phyloP scores from a whole-genome alignment of 2,113 vertebrate genomes.

The Paradoxurus hermaphroditus region DNA sequence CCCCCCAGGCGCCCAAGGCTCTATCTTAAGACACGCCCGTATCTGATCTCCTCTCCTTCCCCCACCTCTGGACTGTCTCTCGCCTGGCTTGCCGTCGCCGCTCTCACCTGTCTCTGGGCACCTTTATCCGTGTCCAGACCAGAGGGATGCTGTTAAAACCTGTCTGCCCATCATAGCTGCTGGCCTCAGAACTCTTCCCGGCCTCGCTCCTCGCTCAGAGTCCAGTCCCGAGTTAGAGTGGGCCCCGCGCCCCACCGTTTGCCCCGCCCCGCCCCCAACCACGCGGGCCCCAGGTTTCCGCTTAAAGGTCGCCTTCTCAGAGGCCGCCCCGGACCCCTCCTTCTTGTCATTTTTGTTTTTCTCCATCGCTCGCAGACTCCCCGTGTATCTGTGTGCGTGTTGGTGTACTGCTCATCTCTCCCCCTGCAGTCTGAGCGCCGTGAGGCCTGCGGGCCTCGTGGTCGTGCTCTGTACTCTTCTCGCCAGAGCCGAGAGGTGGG shows the following conservation, averaged over 20 bases:
- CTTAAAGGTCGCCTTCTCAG: neutral
- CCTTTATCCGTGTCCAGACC: neutral
- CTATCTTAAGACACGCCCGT: neutral
- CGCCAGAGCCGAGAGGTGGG: neutral
- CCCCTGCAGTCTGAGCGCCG: neutral
- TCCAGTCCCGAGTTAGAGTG: accelerated
- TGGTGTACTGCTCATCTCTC: neutral
- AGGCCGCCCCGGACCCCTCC: neutral
- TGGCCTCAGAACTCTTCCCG: neutral
- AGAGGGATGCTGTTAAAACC: too few species aligned
- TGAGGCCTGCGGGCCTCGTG: neutral
- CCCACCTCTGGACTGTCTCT: neutral
- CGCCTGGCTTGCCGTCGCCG: neutral
- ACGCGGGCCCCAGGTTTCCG: neutral
- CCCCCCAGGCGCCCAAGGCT: neutral
- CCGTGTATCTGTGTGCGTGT: accelerated
- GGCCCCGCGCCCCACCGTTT: accelerated
- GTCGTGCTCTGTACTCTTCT: neutral
- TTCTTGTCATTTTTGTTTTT: neutral
- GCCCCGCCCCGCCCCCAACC: neutral
- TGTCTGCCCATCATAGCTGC: accelerated
- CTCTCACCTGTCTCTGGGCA: neutral
- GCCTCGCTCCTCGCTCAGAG: neutral
- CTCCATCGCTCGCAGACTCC: neutral
- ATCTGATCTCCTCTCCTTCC: neutral